Evolutionary conservation across 1,140 invertebrate genomes (phyloP).

Genomic region (Pectinophora gossypiella): DNA sequence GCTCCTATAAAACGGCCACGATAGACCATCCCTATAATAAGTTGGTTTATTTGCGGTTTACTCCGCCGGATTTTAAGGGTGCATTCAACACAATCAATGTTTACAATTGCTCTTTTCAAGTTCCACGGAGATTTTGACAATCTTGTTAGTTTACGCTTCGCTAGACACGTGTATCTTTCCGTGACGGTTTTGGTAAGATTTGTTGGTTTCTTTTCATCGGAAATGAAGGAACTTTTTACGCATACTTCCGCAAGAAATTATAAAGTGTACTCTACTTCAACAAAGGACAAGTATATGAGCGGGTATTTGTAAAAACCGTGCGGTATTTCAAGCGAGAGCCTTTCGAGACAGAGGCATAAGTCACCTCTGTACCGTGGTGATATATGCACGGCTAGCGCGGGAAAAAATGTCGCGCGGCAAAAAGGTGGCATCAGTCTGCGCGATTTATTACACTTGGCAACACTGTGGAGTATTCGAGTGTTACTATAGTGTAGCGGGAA

Average conservation of each 20-base stretch:
- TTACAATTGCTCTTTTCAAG: slow-evolving; percentile 66
- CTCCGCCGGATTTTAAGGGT: slow-evolving; percentile 53
- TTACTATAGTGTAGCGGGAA: not conserved
- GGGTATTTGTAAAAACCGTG: slow-evolving; percentile 43
- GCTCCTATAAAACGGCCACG: slow-evolving; percentile 59
- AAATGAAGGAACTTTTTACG: not conserved
- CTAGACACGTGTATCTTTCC: slow-evolving; percentile 12
- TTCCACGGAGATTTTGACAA: slow-evolving; percentile 35
- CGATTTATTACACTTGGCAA: slow-evolving; percentile 58
- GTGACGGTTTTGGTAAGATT: slow-evolving; percentile 1
- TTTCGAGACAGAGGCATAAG: slow-evolving; percentile 55
- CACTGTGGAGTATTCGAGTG: slow-evolving; percentile 58
- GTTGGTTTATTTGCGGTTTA: slow-evolving; percentile 68
- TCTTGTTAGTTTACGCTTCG: slow-evolving; percentile 30
- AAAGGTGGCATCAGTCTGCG: slow-evolving; percentile 61
- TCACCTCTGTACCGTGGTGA: slow-evolving; percentile 53
- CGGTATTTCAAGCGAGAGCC: slow-evolving; percentile 46
- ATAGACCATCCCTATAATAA: slow-evolving; percentile 44
- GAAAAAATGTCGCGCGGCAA: slow-evolving; percentile 71
- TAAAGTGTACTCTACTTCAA: slow-evolving; percentile 25
- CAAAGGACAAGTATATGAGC: slow-evolving; percentile 23
- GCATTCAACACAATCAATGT: slow-evolving; percentile 56
- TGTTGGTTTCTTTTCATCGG: too few relatives aligned
- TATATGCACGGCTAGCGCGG: slow-evolving; percentile 64
- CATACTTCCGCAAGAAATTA: not conserved